Evolutionary conservation across 2,888 invertebrate species (phyloP), one percentile per base, ranked within the genome.

Genomic region (Synergus umbraculus): DNA sequence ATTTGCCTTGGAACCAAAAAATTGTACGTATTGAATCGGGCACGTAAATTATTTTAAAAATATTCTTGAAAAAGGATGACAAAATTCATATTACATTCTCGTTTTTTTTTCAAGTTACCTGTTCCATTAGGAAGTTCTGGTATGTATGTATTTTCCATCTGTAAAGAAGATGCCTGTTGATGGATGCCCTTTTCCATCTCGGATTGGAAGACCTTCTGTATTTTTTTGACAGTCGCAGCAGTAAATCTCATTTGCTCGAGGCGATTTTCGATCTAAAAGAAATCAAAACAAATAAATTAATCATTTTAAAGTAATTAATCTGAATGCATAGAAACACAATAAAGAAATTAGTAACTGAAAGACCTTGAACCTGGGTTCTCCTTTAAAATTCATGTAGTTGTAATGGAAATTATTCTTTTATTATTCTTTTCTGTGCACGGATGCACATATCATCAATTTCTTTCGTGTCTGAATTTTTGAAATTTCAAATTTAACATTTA

Each of bases 61-160:
- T 29, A 29, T 29, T 29, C 3, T 29, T 29, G 29, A 29, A 29
- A 29, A 29, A 29, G 29, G 29, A 29, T 29, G 29, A 29, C 29
- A 29, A 29, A 29, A 29, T 2, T 29, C 29, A 29, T 29, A 29
- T 29, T 29, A 29, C 29, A 29, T 29, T 29, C 3, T 29, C 29
- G 3, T 29, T 2, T 29, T 29, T 29, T 29, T 29, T 3, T 29
- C 29, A 29, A 29, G 3, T 29, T 37, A 95, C 96, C 95, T 86
- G 94, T 94, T 81, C 96, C 96, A 88, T 96, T 93, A 0, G 95
- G 95, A 66, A 96, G 92, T 89, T 96, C 95, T 0, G 96, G 96
- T 73, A 96, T 94, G 87, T 95, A 96, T 0, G 96, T 96, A 91
- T 96, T 96, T 89, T 95, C 96, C 96, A 96, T 96, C 91, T 95